Evolutionary conservation across 2,888 invertebrate genomes (phyloP).

Genomic region (Mamestra brassicae): DNA sequence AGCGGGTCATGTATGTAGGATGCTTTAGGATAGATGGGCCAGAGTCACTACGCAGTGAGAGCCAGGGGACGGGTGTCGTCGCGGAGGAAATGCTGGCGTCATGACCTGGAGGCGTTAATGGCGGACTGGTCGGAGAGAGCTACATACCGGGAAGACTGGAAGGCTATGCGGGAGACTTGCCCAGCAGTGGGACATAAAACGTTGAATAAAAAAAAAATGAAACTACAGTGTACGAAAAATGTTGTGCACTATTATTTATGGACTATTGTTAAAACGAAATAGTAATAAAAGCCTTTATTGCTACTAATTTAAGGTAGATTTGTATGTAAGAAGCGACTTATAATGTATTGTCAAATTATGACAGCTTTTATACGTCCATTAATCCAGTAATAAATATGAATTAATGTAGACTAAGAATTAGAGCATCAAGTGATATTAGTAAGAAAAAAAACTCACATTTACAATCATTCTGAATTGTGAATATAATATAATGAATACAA

Average conservation of each 20-base stretch:
- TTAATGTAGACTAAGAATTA: not conserved
- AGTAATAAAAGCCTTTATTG: constrained; percentile 22
- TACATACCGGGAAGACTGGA: too few relatives aligned
- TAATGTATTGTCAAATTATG: not conserved
- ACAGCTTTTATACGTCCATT: not conserved
- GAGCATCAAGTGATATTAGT: not conserved
- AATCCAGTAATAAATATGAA: not conserved
- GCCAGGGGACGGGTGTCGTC: too few relatives aligned
- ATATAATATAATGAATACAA: too few relatives aligned
- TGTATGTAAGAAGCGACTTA: not conserved
- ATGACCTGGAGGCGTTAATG: too few relatives aligned
- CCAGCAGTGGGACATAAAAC: too few relatives aligned
- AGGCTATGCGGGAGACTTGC: too few relatives aligned
- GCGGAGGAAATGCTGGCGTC: too few relatives aligned
- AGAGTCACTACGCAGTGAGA: too few relatives aligned
- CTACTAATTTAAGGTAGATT: constrained; percentile 13
- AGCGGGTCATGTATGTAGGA: too few relatives aligned
- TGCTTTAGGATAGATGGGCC: too few relatives aligned
- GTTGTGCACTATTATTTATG: not conserved
- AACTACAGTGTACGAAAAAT: not conserved
- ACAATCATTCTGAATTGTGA: not conserved
- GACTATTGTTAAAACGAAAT: not conserved
- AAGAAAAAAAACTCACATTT: not conserved
- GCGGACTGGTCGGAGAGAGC: too few relatives aligned
- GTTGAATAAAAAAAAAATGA: too few relatives aligned